Evolutionary conservation across 2,888 invertebrate genomes (phyloP).

Genomic region (Leucophenga maculata): DNA sequence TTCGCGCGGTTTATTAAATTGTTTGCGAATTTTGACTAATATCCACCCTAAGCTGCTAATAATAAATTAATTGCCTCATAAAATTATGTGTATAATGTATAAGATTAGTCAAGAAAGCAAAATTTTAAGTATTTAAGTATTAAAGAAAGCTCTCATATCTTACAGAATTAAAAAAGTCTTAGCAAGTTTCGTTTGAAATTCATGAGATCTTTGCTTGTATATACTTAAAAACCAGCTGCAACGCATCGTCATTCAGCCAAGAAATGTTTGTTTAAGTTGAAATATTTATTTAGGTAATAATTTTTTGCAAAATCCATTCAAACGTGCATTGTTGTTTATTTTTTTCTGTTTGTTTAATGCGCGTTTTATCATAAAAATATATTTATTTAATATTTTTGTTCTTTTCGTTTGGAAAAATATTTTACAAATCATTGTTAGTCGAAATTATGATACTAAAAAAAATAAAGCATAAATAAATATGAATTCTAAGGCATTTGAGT

Average conservation of each 20-base stretch:
- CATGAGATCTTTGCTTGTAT: not conserved
- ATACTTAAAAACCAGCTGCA: not conserved
- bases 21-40: not conserved
- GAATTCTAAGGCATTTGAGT: not conserved
- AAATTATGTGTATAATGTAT: not conserved
- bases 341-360: slow-evolving; percentile 45
- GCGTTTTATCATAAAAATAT: slow-evolving; percentile 42
- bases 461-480: not conserved
- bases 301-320: slow-evolving; percentile 40
- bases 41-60: not conserved
- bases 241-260: not conserved
- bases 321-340: slow-evolving; percentile 29
- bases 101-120: too few relatives aligned
- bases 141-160: too few relatives aligned
- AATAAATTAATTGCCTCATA: slow-evolving; percentile 24
- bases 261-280: slow-evolving; percentile 9
- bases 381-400: not conserved
- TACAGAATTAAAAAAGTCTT: too few relatives aligned
- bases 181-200: not conserved
- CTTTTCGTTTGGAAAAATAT: too few relatives aligned
- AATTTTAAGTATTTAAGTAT: too few relatives aligned
- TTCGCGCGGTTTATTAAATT: not conserved
- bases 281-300: slow-evolving; percentile 48
- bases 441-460: not conserved
- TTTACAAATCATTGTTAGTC: not conserved